These are phyloP conservation scores for Mionectes olivaceus DNA, from an alignment of 2,797 vertebrate species.

Conservation along the genomic window DNA sequence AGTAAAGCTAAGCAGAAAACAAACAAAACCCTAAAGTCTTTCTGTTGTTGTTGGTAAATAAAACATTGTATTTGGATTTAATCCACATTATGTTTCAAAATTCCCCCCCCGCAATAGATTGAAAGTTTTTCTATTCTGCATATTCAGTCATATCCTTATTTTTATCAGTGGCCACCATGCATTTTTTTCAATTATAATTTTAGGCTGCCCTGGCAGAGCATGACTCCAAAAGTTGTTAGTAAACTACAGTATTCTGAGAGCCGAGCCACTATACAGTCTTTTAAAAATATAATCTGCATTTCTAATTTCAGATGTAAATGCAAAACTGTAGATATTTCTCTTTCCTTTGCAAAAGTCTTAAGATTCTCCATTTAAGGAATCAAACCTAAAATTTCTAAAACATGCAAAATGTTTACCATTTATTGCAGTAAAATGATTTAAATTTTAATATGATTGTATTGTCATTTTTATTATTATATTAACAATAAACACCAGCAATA, in stretches of 20 bases:
- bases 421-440: background rate
- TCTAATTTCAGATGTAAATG: conserved; percentile 13
- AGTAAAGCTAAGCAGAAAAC: background rate
- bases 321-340: background rate
- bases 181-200: conserved; percentile 7
- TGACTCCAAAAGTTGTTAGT: background rate
- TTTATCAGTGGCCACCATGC: background rate
- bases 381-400: background rate
- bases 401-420: background rate
- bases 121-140: background rate
- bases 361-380: background rate
- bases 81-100: background rate
- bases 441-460: background rate
- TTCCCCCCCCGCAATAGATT: background rate
- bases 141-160: background rate
- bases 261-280: background rate
- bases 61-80: background rate
- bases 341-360: background rate
- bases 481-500: background rate
- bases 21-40: background rate
- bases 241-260: background rate
- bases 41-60: background rate
- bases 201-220: background rate
- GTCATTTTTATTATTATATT: background rate
- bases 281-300: background rate